Conservation (phyloP, 2,113 vertebrate species). For the Crotophaga sulcirostris region DNA sequence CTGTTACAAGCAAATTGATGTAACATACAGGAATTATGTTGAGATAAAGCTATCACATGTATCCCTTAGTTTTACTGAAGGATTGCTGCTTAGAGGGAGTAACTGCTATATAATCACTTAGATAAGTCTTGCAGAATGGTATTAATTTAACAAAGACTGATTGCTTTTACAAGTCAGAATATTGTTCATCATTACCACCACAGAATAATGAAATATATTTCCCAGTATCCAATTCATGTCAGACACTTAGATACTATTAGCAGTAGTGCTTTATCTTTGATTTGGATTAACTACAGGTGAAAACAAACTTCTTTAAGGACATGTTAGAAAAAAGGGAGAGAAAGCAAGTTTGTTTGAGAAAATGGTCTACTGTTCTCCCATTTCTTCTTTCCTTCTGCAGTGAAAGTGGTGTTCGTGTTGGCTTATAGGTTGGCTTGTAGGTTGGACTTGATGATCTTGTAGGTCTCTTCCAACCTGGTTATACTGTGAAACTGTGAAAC, state of each 20-base stretch:
- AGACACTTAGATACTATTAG: background rate
- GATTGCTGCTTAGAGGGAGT: background rate
- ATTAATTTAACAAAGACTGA: background rate
- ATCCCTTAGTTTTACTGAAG: background rate
- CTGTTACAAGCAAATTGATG: background rate
- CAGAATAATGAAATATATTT: background rate
- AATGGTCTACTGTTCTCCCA: background rate
- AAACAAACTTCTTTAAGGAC: background rate
- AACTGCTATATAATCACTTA: constrained; percentile 10
- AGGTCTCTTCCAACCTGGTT: no score
- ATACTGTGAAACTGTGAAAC: no score
- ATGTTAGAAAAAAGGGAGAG: background rate
- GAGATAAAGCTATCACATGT: background rate
- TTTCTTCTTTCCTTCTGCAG: background rate
- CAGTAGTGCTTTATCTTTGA: background rate
- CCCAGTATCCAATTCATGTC: background rate
- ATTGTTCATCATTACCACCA: background rate
- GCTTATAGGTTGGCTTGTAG: no score
- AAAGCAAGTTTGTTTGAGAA: background rate
- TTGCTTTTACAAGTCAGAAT: constrained; percentile 13
- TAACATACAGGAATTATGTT: background rate
- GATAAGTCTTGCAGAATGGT: background rate
- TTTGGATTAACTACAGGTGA: background rate
- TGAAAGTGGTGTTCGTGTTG: no score
- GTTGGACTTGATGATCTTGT: no score